Evolutionary conservation across 2,888 invertebrate species (phyloP).

Genomic region (Parnassius orleans): DNA sequence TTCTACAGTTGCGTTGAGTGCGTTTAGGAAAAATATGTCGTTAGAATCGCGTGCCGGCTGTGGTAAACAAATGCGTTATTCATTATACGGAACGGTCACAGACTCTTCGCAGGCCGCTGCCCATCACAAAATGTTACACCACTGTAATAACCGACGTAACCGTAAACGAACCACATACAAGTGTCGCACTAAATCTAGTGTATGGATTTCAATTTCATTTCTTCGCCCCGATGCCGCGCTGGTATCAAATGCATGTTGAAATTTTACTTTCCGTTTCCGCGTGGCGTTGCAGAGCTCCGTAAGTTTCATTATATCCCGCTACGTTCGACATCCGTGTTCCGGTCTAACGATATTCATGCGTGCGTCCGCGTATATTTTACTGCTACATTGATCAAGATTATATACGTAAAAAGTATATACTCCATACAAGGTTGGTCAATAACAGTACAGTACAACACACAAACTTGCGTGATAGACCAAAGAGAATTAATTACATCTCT

Average conservation of each 20-base stretch:
- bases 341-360: slow-evolving; percentile 17
- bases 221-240: background rate
- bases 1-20: too few relatives aligned
- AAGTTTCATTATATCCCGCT: slow-evolving; percentile 14
- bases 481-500: slow-evolving; percentile 6
- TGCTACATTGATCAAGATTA: slow-evolving; percentile 21
- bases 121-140: slow-evolving; percentile 5
- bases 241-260: slow-evolving; percentile 11
- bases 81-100: slow-evolving; percentile 13
- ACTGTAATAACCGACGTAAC: slow-evolving; percentile 12
- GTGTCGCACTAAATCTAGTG: slow-evolving; percentile 11
- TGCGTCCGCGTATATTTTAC: slow-evolving; percentile 21
- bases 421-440: slow-evolving; percentile 17
- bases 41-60: background rate
- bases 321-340: slow-evolving; percentile 18
- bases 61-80: slow-evolving; percentile 11
- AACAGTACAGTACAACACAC: slow-evolving; percentile 17
- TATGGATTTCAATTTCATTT: slow-evolving; percentile 22
- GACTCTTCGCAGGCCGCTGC: slow-evolving; percentile 17
- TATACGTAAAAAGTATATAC: slow-evolving; percentile 16
- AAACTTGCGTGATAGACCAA: slow-evolving; percentile 10
- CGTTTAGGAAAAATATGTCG: background rate
- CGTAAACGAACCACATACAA: slow-evolving; percentile 7
- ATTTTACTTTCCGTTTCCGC: slow-evolving; percentile 23
- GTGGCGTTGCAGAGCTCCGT: slow-evolving; percentile 6